These are phyloP conservation scores for Emydura subglobosa DNA, from an alignment of 2,113 vertebrate genomes.

Conservation along the genomic window DNA sequence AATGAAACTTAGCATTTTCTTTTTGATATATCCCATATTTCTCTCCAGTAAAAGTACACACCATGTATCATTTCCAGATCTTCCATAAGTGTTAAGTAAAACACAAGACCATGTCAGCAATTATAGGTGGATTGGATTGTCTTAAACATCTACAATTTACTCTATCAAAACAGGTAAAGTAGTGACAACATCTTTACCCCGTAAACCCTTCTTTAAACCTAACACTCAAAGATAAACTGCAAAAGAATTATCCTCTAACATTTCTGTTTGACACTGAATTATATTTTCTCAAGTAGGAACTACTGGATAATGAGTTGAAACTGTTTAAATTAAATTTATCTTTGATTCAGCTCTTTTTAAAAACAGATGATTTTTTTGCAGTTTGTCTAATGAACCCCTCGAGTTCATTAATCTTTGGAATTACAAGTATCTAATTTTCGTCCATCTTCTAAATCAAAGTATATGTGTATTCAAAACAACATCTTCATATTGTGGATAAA, in stretches of 20 bases:
- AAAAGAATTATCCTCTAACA: constrained; percentile 38
- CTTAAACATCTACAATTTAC: constrained; percentile 27
- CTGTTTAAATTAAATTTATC: constrained; percentile 32
- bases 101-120: neutral
- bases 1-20: neutral
- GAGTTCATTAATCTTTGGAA: constrained; percentile 51
- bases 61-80: constrained; percentile 24
- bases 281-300: constrained; percentile 53
- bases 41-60: constrained; percentile 25
- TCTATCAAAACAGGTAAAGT: constrained; percentile 30
- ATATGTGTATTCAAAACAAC: neutral
- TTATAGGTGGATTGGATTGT: neutral
- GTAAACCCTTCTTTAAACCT: constrained; percentile 47
- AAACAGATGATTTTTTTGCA: neutral
- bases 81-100: neutral
- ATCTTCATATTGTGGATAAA: constrained; percentile 11
- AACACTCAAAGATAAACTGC: constrained; percentile 6
- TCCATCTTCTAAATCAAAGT: neutral
- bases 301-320: constrained; percentile 32
- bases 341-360: constrained; percentile 9
- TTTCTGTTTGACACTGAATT: constrained; percentile 50
- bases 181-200: constrained; percentile 40
- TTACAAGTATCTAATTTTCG: constrained; percentile 40
- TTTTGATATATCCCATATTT: neutral
- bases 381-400: constrained; percentile 38